Evolutionary conservation across 2,888 invertebrate genomes (phyloP).

Genomic region (Agonopterix heracliana): DNA sequence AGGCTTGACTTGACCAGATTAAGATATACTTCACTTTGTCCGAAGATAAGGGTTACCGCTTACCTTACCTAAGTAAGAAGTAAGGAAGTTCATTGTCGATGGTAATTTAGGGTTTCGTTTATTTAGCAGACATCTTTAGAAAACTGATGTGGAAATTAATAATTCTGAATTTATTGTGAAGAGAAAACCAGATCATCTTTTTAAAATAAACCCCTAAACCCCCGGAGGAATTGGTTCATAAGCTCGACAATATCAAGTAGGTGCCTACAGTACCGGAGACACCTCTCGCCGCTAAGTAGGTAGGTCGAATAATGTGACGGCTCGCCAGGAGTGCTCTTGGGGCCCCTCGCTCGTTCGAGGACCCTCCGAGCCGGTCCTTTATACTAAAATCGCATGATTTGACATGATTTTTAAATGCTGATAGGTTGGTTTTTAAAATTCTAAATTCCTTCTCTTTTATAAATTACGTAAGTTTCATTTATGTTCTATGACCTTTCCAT

Average conservation of each 20-base stretch:
- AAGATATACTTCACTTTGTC: constrained; percentile 3
- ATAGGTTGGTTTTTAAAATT: neutral
- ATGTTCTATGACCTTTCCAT: no score
- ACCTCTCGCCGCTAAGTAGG: constrained; percentile 68
- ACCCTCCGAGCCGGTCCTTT: constrained; percentile 53
- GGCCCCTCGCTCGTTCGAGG: constrained; percentile 39
- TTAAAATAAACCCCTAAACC: neutral
- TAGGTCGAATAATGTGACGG: constrained; percentile 73
- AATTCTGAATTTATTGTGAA: no score
- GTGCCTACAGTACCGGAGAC: constrained; percentile 30
- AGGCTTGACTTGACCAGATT: constrained; percentile 16
- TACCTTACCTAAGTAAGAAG: no score
- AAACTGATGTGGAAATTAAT: no score
- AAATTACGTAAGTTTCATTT: no score
- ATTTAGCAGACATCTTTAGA: no score
- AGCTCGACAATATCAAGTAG: constrained; percentile 44
- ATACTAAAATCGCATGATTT: constrained; percentile 71
- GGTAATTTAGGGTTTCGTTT: no score
- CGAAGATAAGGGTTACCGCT: neutral
- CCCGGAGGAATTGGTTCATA: constrained; percentile 19
- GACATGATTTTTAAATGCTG: constrained; percentile 72
- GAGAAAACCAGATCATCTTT: no score
- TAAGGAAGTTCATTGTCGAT: no score
- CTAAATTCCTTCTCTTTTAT: no score
- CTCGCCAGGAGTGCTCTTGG: constrained; percentile 55